Percentiles rank a stretch among this genome's conserved stretches.
phyloP scores from a whole-genome alignment of 2,888 invertebrate genomes.

The Drosophila anceps region DNA sequence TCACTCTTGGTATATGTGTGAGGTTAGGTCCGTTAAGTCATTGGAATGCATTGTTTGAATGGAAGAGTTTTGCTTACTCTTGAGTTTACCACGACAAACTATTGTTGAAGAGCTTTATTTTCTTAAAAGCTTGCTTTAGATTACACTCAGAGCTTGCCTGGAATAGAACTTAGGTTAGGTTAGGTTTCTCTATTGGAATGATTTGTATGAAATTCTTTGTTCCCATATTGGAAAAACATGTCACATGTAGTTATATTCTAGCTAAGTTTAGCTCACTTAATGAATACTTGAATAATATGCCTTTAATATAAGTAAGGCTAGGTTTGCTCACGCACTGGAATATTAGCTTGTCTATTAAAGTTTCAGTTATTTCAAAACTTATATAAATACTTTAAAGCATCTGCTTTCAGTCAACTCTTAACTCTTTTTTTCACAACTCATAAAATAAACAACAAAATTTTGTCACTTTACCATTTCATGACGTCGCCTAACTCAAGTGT shows the following conservation, averaged over 20 bases:
- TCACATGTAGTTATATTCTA: too few relatives aligned
- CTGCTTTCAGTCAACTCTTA: constrained; percentile 4
- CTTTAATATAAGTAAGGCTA: not conserved
- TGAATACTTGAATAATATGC: not conserved
- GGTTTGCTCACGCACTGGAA: not conserved
- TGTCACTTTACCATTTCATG: constrained; percentile 20
- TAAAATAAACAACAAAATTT: constrained; percentile 14
- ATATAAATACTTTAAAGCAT: not conserved
- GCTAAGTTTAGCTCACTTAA: too few relatives aligned
- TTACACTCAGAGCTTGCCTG: not conserved
- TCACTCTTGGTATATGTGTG: not conserved
- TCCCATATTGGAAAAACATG: too few relatives aligned
- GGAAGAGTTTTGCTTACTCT: not conserved
- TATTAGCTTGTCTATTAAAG: not conserved
- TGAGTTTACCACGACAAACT: not conserved
- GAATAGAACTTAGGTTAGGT: too few relatives aligned
- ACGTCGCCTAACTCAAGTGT: constrained; percentile 43
- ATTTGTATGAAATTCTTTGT: too few relatives aligned
- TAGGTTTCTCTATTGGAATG: too few relatives aligned
- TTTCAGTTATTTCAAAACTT: not conserved
- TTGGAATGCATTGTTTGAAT: not conserved
- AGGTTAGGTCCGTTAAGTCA: not conserved
- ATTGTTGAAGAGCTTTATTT: not conserved
- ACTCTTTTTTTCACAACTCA: constrained; percentile 13
- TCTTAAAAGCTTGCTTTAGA: not conserved